Conservation (phyloP, 2,888 invertebrate genomes). For the Tinea semifulvella region DNA sequence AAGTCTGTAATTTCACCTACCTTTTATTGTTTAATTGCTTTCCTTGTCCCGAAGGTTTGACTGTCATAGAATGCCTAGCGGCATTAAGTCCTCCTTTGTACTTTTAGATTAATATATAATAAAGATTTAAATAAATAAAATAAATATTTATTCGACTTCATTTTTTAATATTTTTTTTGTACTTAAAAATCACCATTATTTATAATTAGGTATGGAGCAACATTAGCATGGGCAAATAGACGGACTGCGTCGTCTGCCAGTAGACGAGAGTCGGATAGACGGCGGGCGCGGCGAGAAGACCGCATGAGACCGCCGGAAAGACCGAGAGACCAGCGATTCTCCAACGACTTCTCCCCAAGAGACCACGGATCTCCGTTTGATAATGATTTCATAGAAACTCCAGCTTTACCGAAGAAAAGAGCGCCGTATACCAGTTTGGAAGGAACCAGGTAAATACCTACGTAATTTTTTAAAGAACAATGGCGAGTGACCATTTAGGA, state of each 20-base stretch:
- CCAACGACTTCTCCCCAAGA: slow-evolving; percentile 70
- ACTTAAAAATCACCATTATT: neutral
- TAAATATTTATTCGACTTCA: too few relatives aligned
- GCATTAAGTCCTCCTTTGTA: too few relatives aligned
- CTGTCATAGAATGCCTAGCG: too few relatives aligned
- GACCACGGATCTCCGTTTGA: slow-evolving; percentile 68
- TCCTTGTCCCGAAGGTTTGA: too few relatives aligned
- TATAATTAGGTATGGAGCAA: slow-evolving; percentile 42
- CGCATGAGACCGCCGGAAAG: slow-evolving; percentile 20
- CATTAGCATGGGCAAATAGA: slow-evolving; percentile 44
- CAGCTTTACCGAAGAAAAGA: slow-evolving; percentile 39
- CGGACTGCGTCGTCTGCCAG: slow-evolving; percentile 31
- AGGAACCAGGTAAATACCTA: slow-evolving; percentile 46
- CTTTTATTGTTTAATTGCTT: too few relatives aligned
- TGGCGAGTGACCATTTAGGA: too few relatives aligned
- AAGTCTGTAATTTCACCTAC: too few relatives aligned
- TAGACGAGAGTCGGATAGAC: slow-evolving; percentile 35
- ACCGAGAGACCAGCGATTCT: slow-evolving; percentile 55
- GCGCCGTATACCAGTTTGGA: slow-evolving; percentile 47
- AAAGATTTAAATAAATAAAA: too few relatives aligned
- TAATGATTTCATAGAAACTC: slow-evolving; percentile 65
- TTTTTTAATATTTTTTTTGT: too few relatives aligned
- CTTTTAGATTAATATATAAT: too few relatives aligned
- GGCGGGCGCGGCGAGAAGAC: slow-evolving; percentile 25
- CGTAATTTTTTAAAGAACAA: too few relatives aligned